Evolutionary conservation across 2,797 vertebrate genomes (phyloP).

Genomic region (Lerista edwardsae): DNA sequence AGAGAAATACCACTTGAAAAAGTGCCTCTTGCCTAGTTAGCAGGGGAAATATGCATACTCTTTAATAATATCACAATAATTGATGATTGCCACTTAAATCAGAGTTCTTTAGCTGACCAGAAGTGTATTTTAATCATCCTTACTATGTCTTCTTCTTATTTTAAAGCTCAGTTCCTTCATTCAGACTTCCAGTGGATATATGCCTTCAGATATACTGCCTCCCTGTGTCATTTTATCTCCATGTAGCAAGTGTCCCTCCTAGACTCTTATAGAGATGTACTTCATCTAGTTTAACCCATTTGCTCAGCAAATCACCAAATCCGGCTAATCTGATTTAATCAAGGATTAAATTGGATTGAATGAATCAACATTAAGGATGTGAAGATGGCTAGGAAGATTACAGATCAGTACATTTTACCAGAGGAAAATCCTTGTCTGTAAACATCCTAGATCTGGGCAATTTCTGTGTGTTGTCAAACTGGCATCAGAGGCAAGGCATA

Average conservation of each 20-base stretch:
- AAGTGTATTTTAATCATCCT: background rate
- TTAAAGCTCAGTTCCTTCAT: background rate
- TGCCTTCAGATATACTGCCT: background rate
- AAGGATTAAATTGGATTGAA: conserved; percentile 57
- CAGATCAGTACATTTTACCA: conserved; percentile 8
- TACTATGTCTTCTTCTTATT: background rate
- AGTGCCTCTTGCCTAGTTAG: too few species aligned
- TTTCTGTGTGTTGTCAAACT: conserved; percentile 10
- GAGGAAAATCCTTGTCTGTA: conserved; percentile 18
- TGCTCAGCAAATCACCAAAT: conserved; percentile 40
- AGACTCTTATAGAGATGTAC: conserved; percentile 8
- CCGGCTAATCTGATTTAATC: conserved; percentile 61
- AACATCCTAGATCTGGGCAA: conserved; percentile 13
- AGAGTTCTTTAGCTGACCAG: background rate
- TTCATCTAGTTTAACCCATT: conserved; percentile 51
- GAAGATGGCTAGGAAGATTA: conserved; percentile 19
- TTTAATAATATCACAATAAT: background rate
- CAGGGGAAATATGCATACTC: too few species aligned
- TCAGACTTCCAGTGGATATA: background rate
- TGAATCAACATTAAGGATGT: conserved; percentile 34
- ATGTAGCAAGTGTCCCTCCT: background rate
- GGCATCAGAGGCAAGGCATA: conserved; percentile 9
- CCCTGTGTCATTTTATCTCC: conserved; percentile 21
- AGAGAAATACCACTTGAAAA: too few species aligned
- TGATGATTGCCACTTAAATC: background rate